Base-by-base conservation (phyloP, 2,888 invertebrate genomes). In the Oxycera nigricornis region DNA sequence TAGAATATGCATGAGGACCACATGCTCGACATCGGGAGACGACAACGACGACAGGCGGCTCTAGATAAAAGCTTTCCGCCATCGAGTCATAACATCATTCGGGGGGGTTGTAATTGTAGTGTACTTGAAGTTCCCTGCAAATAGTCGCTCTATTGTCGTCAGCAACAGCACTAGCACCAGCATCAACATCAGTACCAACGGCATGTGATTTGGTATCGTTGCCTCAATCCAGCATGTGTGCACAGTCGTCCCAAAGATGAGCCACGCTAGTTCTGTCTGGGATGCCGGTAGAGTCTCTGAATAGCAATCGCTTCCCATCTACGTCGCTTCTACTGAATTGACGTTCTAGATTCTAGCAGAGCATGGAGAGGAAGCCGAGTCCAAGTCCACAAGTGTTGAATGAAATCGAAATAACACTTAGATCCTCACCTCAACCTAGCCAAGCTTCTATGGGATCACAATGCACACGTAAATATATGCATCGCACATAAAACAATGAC, bases 351-450 rank as follows among this genome's bases (percentile, higher is more conserved):
- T 20, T 35, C 14, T 20, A 55, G 31, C 70, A 20, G 31, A 70
- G 11, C 55, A 73, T 65, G 62, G 41, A 75, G 72, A 74, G 72
- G 74, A 76, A 74, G 73, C 73, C 46, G 55, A 55, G 31, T 35
- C 55, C 55, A 22, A 55, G 22, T 2, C 6, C 22, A 24, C 9
- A 11, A 31, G 17, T 31, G 24, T 73, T 76, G 74, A 74, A 76
- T 76, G 75, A 74, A 76, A 76, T 74, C 67, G 75, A 73, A 76
- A 76, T 70, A 74, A 46, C 55, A 76, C 73, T 76, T 76, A 70
- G 73, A 35, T 76, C 52, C 70, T 31, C 35, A 17, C 24, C 31
- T 52, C 31, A 70, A 55, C 46, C 70, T 55, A 31, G 70, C 70
- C 70, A 31, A 50, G 14, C 68, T 9, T 14, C 39, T 31, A 52